Evolutionary conservation across 1,140 invertebrate genomes (phyloP).

Genomic region (Heliconius eleuchia): DNA sequence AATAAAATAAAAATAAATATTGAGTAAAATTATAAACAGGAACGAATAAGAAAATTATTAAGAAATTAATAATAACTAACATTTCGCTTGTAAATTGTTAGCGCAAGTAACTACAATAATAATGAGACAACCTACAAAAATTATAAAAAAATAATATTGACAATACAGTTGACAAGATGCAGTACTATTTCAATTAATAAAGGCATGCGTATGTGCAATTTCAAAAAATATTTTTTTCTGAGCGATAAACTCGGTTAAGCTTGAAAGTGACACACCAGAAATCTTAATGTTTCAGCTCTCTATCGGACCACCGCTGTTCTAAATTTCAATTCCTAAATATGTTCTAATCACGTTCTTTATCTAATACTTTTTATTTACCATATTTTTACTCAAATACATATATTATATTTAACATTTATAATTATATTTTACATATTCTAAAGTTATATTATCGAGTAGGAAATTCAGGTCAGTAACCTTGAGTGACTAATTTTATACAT

Average conservation of each 20-base stretch:
- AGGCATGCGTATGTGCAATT: conserved; percentile 32
- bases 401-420: not conserved
- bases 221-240: conserved; percentile 41
- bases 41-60: too few species aligned
- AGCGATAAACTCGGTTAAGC: conserved; percentile 30
- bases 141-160: too few species aligned
- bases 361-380: not conserved
- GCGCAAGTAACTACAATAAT: too few species aligned
- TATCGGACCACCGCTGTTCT: conserved; percentile 19
- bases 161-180: too few species aligned
- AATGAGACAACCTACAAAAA: too few species aligned
- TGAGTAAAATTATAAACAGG: too few species aligned
- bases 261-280: conserved; percentile 42
- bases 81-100: too few species aligned
- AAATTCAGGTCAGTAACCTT: conserved; percentile 38
- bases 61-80: too few species aligned
- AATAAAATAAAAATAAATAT: too few species aligned
- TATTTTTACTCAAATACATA: not conserved
- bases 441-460: not conserved
- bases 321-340: not conserved
- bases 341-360: not conserved
- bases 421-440: not conserved
- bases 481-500: conserved; percentile 24
- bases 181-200: not conserved
- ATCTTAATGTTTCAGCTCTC: conserved; percentile 37